phyloP scores from a whole-genome alignment of 2,113 vertebrate species.

The Arizona elegans region DNA sequence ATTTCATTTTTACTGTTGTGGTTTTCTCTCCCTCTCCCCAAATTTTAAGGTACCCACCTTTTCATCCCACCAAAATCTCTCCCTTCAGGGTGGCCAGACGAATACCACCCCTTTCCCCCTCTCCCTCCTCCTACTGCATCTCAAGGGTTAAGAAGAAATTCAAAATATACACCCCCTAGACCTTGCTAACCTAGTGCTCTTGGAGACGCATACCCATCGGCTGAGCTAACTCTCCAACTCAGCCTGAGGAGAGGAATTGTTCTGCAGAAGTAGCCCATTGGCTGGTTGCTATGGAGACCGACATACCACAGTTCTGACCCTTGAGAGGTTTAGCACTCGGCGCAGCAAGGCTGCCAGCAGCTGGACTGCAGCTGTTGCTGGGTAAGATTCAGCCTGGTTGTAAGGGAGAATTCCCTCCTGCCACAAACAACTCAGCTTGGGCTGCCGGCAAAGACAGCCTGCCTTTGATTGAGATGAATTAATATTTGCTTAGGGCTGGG shows the following conservation, averaged over 20 bases:
- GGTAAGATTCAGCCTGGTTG: slow-evolving; percentile 55
- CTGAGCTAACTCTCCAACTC: slow-evolving; percentile 71
- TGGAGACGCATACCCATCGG: slow-evolving; percentile 66
- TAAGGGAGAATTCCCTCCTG: slow-evolving; percentile 41
- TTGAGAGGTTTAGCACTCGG: slow-evolving; percentile 81
- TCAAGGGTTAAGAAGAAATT: not conserved
- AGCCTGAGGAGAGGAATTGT: slow-evolving; percentile 78
- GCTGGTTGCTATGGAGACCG: slow-evolving; percentile 89
- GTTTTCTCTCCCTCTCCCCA: not conserved
- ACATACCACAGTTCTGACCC: slow-evolving; percentile 93
- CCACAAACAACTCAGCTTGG: slow-evolving; percentile 14
- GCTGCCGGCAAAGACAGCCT: not conserved
- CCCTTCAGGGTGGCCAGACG: not conserved
- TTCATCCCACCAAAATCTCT: not conserved
- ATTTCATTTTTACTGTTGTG: not conserved
- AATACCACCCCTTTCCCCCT: not conserved
- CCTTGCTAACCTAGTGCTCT: slow-evolving; percentile 34
- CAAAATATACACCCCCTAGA: not conserved
- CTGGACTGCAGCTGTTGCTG: slow-evolving; percentile 91
- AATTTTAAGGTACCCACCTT: not conserved
- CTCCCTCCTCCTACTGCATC: not conserved
- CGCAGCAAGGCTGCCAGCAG: slow-evolving; percentile 84
- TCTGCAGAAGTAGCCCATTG: slow-evolving; percentile 76
- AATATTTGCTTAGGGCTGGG: not conserved
- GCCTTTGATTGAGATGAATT: not conserved